These are phyloP conservation scores for Lampropteryx suffumata DNA, from an alignment of 2,888 invertebrate genomes.

Conservation along the genomic window DNA sequence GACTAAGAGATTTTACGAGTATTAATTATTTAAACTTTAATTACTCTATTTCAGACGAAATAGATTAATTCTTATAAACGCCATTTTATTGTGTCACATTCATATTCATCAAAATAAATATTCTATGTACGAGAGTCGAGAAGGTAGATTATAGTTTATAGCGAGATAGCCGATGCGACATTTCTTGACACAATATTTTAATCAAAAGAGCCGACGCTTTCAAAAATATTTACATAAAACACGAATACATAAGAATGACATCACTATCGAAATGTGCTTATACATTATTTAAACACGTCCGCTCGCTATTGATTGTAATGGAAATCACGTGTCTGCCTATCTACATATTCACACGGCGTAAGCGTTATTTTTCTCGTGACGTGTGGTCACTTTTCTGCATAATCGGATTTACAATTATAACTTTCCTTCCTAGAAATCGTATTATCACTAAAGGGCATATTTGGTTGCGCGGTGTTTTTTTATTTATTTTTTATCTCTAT, in stretches of 20 bases:
- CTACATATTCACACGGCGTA: slow-evolving; percentile 49
- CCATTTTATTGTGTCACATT: neutral
- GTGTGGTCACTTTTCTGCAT: slow-evolving; percentile 32
- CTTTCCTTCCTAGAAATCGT: slow-evolving; percentile 25
- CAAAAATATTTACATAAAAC: slow-evolving; percentile 35
- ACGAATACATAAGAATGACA: slow-evolving; percentile 44
- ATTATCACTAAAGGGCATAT: slow-evolving; percentile 17
- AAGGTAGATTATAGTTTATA: slow-evolving; percentile 12
- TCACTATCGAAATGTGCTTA: slow-evolving; percentile 55
- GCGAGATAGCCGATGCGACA: slow-evolving; percentile 18
- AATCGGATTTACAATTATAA: slow-evolving; percentile 13
- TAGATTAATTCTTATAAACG: too few species aligned
- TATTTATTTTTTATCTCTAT: too few species aligned
- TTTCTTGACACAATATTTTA: slow-evolving; percentile 29
- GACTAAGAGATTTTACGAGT: neutral
- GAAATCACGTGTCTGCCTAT: slow-evolving; percentile 54
- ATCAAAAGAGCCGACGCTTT: slow-evolving; percentile 33
- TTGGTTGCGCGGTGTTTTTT: slow-evolving; percentile 15
- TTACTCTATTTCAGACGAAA: neutral
- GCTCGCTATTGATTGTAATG: slow-evolving; percentile 41
- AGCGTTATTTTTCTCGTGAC: slow-evolving; percentile 40
- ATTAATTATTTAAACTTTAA: neutral
- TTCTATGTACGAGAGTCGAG: neutral
- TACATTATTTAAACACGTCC: slow-evolving; percentile 50
- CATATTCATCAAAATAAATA: neutral